Evolutionary conservation across 2,797 vertebrate genomes (phyloP).

Genomic region (Pseudomugil tenellus): DNA sequence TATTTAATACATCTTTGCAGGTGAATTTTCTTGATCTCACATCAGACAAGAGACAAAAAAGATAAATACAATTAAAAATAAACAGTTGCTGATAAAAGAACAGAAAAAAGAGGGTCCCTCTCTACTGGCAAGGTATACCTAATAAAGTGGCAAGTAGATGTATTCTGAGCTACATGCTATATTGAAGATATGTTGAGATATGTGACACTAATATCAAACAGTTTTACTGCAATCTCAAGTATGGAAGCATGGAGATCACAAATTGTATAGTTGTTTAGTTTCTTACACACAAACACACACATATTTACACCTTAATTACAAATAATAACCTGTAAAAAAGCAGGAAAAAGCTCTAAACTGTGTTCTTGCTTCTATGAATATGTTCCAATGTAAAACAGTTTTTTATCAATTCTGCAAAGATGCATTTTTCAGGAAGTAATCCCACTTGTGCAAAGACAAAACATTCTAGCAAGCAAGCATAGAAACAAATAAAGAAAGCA

Average conservation of each 20-base stretch:
- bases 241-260: neutral
- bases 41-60: no score
- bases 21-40: no score
- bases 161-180: neutral
- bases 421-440: neutral
- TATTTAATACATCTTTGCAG: no score
- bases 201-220: neutral
- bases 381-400: neutral
- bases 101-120: no score
- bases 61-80: no score
- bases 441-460: conserved; percentile 13
- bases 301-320: neutral
- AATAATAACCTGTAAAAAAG: neutral
- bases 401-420: neutral
- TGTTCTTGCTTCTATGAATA: neutral
- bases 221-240: neutral
- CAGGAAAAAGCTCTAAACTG: neutral
- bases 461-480: conserved; percentile 10
- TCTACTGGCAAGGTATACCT: no score
- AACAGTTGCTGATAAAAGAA: no score
- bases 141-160: neutral
- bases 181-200: neutral
- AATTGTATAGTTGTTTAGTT: neutral
- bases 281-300: neutral
- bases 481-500: conserved; percentile 46